Evolutionary conservation across 2,888 invertebrate genomes (phyloP).

Genomic region (Aricia artaxerxes): DNA sequence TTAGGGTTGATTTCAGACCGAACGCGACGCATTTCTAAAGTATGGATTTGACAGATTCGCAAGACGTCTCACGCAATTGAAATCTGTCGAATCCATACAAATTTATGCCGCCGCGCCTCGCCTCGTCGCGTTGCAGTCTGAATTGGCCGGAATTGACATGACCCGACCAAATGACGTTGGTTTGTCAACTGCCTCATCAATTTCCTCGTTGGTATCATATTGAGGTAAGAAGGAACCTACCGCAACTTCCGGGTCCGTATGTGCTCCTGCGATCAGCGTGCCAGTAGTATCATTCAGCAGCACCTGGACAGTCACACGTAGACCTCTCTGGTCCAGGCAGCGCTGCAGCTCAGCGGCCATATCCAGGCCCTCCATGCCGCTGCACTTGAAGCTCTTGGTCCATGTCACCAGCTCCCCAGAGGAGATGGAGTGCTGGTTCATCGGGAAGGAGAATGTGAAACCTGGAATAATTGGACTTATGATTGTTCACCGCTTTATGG

Average conservation of each 20-base stretch:
- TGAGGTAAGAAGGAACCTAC: conserved; percentile 46
- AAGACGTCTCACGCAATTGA: too few species aligned
- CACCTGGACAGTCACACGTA: conserved; percentile 85
- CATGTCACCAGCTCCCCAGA: conserved; percentile 89
- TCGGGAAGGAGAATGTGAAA: conserved; percentile 93
- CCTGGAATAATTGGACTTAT: conserved; percentile 67
- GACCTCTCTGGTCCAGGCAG: conserved; percentile 79
- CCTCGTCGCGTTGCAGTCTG: too few species aligned
- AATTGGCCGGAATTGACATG: too few species aligned
- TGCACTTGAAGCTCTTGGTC: conserved; percentile 91
- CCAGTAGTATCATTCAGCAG: conserved; percentile 90
- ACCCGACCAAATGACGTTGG: too few species aligned
- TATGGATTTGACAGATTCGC: too few species aligned
- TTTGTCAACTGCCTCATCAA: too few species aligned
- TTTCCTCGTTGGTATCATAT: too few species aligned
- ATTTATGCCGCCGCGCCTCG: too few species aligned
- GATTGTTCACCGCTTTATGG: neutral
- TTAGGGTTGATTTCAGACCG: too few species aligned
- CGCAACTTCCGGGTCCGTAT: conserved; percentile 81
- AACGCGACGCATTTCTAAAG: too few species aligned
- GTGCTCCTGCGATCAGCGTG: conserved; percentile 86
- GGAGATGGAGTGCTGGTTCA: conserved; percentile 86
- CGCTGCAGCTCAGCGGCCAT: conserved; percentile 84
- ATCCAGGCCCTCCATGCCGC: conserved; percentile 84
- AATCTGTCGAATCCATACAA: too few species aligned